These are phyloP conservation scores for Alexandromys fortis DNA, from an alignment of 2,113 vertebrate genomes.

Conservation along the genomic window DNA sequence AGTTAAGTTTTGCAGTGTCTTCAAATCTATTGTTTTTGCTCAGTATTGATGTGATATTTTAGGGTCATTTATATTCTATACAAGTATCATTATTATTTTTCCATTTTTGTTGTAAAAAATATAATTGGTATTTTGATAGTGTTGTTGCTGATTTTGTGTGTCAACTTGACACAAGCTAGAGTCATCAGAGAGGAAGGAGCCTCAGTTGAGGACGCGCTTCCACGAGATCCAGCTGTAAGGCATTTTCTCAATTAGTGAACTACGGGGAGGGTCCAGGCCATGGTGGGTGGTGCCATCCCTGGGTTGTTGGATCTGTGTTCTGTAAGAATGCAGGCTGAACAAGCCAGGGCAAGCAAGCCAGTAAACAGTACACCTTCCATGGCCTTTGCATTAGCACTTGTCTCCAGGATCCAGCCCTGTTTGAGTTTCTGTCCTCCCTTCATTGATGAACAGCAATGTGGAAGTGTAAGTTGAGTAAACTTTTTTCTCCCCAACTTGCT, in stretches of 20 bases:
- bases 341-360: not conserved
- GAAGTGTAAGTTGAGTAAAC: not conserved
- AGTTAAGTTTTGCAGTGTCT: not conserved
- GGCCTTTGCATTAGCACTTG: not conserved
- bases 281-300: not conserved
- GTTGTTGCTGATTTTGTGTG: not conserved
- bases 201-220: not conserved
- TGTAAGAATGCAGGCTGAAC: not conserved
- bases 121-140: not conserved
- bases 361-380: not conserved
- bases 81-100: not conserved
- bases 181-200: not conserved
- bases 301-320: not conserved
- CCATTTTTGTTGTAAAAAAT: not conserved
- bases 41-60: not conserved
- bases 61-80: not conserved
- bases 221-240: too few species aligned
- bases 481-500: not conserved
- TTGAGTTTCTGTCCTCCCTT: not conserved
- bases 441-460: not conserved
- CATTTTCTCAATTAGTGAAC: not conserved
- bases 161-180: not conserved
- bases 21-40: not conserved
- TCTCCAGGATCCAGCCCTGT: not conserved
- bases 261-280: not conserved